Evolutionary conservation across 2,113 vertebrate genomes (phyloP).

Genomic region (Ochotona curzoniae): DNA sequence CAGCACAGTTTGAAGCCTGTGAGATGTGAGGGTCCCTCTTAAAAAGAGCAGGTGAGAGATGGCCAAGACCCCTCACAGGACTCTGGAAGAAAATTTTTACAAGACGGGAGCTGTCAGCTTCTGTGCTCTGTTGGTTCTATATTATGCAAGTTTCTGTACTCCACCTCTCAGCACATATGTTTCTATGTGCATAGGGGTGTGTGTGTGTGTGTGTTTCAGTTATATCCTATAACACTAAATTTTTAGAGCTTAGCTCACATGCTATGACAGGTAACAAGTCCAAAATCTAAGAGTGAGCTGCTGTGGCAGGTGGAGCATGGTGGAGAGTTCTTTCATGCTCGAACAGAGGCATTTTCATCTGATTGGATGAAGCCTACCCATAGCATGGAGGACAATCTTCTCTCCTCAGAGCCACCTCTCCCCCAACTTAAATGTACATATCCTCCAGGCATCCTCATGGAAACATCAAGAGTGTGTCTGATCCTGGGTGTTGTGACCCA

Average conservation of each 20-base stretch:
- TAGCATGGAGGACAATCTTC: neutral
- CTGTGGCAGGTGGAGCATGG: neutral
- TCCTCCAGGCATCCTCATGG: neutral
- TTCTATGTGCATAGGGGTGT: neutral
- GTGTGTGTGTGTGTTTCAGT: neutral
- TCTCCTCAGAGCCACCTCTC: neutral
- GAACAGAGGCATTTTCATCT: neutral
- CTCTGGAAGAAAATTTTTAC: neutral
- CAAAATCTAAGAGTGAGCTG: neutral
- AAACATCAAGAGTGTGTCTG: neutral
- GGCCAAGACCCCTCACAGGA: neutral
- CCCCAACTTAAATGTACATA: neutral
- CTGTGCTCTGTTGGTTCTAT: too few relatives aligned
- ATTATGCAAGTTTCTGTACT: too few relatives aligned
- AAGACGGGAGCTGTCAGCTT: neutral
- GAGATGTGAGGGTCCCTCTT: neutral
- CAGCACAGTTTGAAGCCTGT: neutral
- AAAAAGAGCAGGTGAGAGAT: neutral
- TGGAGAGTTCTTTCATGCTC: neutral
- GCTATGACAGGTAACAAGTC: neutral
- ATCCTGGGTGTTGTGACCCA: neutral
- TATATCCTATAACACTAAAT: neutral
- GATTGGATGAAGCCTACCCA: neutral
- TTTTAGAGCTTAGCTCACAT: neutral
- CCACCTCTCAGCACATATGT: too few relatives aligned